Base-by-base conservation (phyloP, 1,140 invertebrate species). In the Neodiprion fabricii region DNA sequence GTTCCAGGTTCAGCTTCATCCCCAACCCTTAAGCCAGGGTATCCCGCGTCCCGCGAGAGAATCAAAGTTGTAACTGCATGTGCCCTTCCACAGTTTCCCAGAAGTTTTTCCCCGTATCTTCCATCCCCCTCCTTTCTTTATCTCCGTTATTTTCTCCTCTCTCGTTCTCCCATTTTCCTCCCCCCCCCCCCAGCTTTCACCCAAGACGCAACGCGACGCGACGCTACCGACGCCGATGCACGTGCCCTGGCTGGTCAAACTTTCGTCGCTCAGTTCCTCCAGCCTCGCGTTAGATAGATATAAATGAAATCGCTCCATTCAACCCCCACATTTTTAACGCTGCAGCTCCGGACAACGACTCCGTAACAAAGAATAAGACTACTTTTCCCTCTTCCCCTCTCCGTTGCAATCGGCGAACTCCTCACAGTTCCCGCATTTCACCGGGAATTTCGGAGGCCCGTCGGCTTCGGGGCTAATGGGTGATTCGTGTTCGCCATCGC, bases 1-100 rank as follows among this genome's bases (percentile, higher is more conserved):
- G 21, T 17, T 48, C 3, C 53, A 61, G 72, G 50, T 73, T 68
- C 65, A 67, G 67, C 12, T 70, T 17, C 17, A 40, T 1, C 28
- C 48, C n/a, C 17, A 73, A 71, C 68, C 65, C 68, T 70, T 70
- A 53, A 65, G 17, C 61, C 61, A 65, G 17, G 12, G 12, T 21
- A 14, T 47, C 23, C 28, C n/a, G n/a, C n/a, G 74, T 50, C 21
- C 12, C 50, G 67, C 17, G 70, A 76, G 70, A 76, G 71, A 82
- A 82, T 79, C 76, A 79, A 82, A 82, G 79, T 82, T 82, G 78
- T 78, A 81, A 79, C 76, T 80, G 77, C 76, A 78, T 74, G 78
- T 74, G 76, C 28, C 67, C 72, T 40, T 40, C 28, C 28, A 40
- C 28, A 40, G 28, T 40, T 40, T 40, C 72, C 72, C 73, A 68